Evolutionary conservation across 1,140 invertebrate species (phyloP), one percentile per base, ranked within the genome.

Genomic region (Orussus abietinus): DNA sequence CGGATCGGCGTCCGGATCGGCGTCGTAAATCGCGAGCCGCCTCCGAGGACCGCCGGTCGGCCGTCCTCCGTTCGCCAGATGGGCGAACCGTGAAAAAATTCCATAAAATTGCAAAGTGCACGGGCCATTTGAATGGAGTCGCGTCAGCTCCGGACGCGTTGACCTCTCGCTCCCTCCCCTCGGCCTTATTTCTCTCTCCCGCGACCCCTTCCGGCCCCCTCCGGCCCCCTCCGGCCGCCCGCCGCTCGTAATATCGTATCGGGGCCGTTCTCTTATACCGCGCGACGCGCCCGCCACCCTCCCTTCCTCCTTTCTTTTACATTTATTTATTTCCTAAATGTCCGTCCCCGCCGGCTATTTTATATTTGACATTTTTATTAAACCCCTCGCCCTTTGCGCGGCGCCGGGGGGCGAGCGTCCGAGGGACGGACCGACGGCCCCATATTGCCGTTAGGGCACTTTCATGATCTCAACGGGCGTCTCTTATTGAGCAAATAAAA

Each of bases 331-430:
- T 66, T 70, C 55, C 57, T 56, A 62, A 64, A 67, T 59, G 66
- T 72, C 66, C 59, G 51, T 65, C 58, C 60, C 64, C 60, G 59
- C 55, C 52, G 68, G 68, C 64, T 64, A 70, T 63, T 74, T 71
- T 72, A 71, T 71, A 70, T 74, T 72, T 74, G 70, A 74, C 70
- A 64, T 71, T 74, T 74, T 74, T 71, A 74, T 74, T 74, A 70
- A 72, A 74, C 57, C 61, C 29, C 21, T 18, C 28, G 32, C 39
- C 51, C 40, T 41, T 35, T 47, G 42, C 15, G 28, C 38, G 32
- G 34, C 18, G 42, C 45, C 38, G 47, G 53, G 57, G 38, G 53
- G 42, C 42, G 46, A 42, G 38, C 34, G 35, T 25, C 11, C 43
- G 31, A 13, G 40, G 25, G 37, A 25, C 20, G 31, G 21, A 36